Evolutionary conservation across 2,888 invertebrate genomes (phyloP), one percentile per base, ranked within the genome.

Genomic region (Sepiola atlantica): DNA sequence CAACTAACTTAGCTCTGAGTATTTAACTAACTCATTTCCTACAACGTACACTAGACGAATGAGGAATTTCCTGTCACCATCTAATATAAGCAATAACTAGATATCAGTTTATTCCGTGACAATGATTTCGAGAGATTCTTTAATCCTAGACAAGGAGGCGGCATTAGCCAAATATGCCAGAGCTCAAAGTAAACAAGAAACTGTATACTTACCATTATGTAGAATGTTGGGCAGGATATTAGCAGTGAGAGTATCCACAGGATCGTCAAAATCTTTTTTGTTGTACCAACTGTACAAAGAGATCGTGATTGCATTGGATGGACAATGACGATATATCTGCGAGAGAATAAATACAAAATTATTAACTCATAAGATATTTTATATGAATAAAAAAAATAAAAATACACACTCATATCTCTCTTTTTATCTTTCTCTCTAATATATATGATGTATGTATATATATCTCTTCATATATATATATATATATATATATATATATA

Each of bases 281-380:
- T 97, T 95, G 97, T 98, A 94, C 97, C 97, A 95, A 97, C 96
- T 1, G 98, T 98, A 96, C 98, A 98, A 94, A 97, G 96, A 4
- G 97, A 97, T n/a, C 98, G 96, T 6, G 98, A 97, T 95, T 97
- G 96, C 97, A 98, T 97, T 4, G 98, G 98, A 95, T 97, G 97
- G 12, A 98, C 98, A 90, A 98, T 98, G 91, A 98, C 98, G 55
- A 98, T 97, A 95, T 97, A 98, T 96, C 98, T 98, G 97, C 35
- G 57, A 93, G 92, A 94, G 95, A 95, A 55, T 91, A 2, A 55
- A 91, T 14, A 61, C 1, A 3, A 77, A 77, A 28, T 28, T 8
- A n/a, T 16, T 16, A 0, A 77, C 16, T 14, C 20, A 20, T 24
- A 45, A 45, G 45, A 45, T 4, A 45, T 45, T 8, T 45, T 45